A percentile compares a stretch with the other conserved stretches of the same genome.
These are phyloP conservation scores for Egretta garzetta DNA, from an alignment of 2,113 vertebrate genomes.

Conservation along the genomic window DNA sequence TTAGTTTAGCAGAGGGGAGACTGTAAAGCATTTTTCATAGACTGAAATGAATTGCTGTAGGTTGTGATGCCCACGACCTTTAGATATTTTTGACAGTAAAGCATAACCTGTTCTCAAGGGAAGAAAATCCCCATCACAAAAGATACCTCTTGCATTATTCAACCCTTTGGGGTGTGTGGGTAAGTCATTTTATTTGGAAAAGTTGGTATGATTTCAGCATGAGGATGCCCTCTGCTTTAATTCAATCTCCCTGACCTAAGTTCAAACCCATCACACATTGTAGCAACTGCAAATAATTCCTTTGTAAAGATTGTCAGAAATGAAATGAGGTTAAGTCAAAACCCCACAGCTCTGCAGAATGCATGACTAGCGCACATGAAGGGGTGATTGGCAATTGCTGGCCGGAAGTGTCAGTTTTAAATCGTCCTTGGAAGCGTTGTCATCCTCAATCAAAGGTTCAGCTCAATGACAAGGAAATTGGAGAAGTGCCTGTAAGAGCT, in stretches of 20 bases:
- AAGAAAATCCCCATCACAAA: constrained; percentile 26
- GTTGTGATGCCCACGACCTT: constrained; percentile 16
- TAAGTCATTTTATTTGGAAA: constrained; percentile 44
- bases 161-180: neutral
- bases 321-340: constrained; percentile 59
- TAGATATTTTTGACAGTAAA: constrained; percentile 26
- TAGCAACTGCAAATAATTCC: constrained; percentile 62
- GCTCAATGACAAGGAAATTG: constrained; percentile 42
- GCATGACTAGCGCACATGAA: neutral
- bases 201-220: neutral
- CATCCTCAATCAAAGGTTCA: constrained; percentile 42
- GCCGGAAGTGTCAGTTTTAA: constrained; percentile 52
- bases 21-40: neutral
- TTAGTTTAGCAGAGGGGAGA: neutral
- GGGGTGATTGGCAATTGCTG: constrained; percentile 47
- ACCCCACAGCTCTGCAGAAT: constrained; percentile 6
- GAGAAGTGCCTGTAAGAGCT: neutral
- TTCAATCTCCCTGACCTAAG: constrained; percentile 58
- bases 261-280: constrained; percentile 59
- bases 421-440: constrained; percentile 54
- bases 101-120: neutral
- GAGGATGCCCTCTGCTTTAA: constrained; percentile 50
- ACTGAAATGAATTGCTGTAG: constrained; percentile 1
- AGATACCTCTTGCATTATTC: constrained; percentile 26
- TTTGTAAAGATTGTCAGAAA: constrained; percentile 65